Evolutionary conservation across 2,113 vertebrate species (phyloP), one percentile per base, ranked within the genome.

Genomic region (Empidonax traillii): DNA sequence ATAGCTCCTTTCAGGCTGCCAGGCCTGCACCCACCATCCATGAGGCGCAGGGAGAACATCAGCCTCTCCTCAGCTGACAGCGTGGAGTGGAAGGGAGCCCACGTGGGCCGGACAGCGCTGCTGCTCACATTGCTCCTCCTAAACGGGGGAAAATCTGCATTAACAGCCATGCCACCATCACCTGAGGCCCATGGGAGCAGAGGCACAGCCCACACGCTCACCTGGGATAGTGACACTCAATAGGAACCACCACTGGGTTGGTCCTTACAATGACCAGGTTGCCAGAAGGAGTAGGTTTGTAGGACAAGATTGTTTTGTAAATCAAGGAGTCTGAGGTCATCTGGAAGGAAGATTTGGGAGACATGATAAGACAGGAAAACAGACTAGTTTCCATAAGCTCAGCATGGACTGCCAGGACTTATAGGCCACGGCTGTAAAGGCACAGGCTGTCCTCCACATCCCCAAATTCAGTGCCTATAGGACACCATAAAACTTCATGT

Each of bases 171-270:
- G 3, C 20, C 30, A 31, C 22, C 58, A 23, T 3, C 28, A 25
- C 7, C 17, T 43, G 9, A 1, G 33, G 27, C 15, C 35, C 13
- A 2, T 1, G 7, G 21, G 10, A 55, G 28, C 13, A 52, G 41
- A 44, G 35, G 13, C 7, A 23, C 19, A 30, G 35, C 46, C 18
- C 10, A 1, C 6, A 3, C 20, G 5, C 78, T 91, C 37, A 97
- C 94, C 90, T 89, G 19, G 96, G 91, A 27, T 95, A 98, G 75
- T 58, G 97, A 46, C 98, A 98, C 43, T 91, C 93, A 18, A 95
- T 82, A 53, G 93, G 93, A 73, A 95, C 80, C 56, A 67, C 85
- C 17, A 76, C 90, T 0, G 56, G 24, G 1, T 55, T 93, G 11
- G 79, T 93, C 51, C 92, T 95, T 31, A 95, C 10, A 2, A 84